phyloP scores from a whole-genome alignment of 2,797 vertebrate species.

The Peromyscus aztecus region DNA sequence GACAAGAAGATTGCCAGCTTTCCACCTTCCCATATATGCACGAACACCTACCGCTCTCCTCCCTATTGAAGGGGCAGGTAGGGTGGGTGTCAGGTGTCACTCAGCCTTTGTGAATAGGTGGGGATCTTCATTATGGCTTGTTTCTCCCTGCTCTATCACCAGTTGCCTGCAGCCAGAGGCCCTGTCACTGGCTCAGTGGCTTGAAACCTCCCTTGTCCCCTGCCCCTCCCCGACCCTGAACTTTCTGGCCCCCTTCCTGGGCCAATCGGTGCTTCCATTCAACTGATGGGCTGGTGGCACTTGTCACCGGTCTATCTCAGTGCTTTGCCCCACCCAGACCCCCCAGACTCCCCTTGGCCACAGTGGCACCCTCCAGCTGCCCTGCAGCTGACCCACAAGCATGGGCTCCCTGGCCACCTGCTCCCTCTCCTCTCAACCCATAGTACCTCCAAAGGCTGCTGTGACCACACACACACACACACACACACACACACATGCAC shows the following conservation, averaged over 20 bases:
- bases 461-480: background rate
- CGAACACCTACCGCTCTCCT: background rate
- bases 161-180: conserved; percentile 67
- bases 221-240: background rate
- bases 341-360: background rate
- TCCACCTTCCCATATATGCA: conserved; percentile 57
- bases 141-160: conserved; percentile 42
- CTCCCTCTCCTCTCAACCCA: background rate
- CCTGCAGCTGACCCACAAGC: conserved; percentile 8
- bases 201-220: conserved; percentile 60
- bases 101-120: conserved; percentile 56
- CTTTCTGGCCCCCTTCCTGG: conserved; percentile 76
- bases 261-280: conserved; percentile 83
- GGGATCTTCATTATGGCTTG: background rate
- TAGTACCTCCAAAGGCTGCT: conserved; percentile 63
- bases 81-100: background rate
- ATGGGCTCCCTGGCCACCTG: background rate
- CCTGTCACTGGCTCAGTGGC: conserved; percentile 61
- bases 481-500: background rate
- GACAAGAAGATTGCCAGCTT: background rate
- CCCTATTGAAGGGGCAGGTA: background rate
- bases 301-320: conserved; percentile 63
- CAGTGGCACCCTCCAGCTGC: conserved; percentile 54
- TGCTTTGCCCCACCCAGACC: conserved; percentile 65
- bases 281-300: conserved; percentile 67